Evolutionary conservation across 1,140 invertebrate species (phyloP), one percentile per base, ranked within the genome.

Genomic region (Campodea augens): DNA sequence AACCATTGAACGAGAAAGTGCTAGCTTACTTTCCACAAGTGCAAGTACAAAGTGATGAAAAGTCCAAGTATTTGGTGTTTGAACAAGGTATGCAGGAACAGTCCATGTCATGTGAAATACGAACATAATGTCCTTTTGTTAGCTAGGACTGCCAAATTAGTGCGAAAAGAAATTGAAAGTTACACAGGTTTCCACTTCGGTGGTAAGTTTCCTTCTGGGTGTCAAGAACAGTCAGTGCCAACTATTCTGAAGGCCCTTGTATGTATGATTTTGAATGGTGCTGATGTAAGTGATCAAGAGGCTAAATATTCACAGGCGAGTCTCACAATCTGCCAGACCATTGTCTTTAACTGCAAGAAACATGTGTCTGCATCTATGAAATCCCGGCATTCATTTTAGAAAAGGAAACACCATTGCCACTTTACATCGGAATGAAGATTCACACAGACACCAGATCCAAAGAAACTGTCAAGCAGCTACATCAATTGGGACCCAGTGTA

Each of bases 41-140:
- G n/a, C 23, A 43, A 43, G 41, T 25, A 25, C 41, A 43, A 43
- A 43, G n/a, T 43, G 41, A 43, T 43, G 41, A 25, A 43, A 43
- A 43, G n/a, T 5, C 24, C 5, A 43, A 27, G 41, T 5, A 25
- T 43, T 25, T 25, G 4, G 41, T 25, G 41, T 43, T 43, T 43
- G 41, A 43, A 43, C 3, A 43, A 43, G 41, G 15, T 4, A 43
- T 43, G 41, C 41, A n/a, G 41, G 5, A 43, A 43, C 24, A 25
- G 41, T 15, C 18, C 41, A 3, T 21, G 4, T 3, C 10, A 3
- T 15, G n/a, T 13, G 5, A 25, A 43, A 25, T 43, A 27, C 23
- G 41, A 43, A 43, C 2, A 25, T 27, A 4, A 23, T 43, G 36
- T 10, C 20, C 36, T 37, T 3, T 4, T 37, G 3, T 37, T 37